These are phyloP conservation scores for Octodon degus DNA, from an alignment of 2,113 vertebrate species.

Conservation along the genomic window DNA sequence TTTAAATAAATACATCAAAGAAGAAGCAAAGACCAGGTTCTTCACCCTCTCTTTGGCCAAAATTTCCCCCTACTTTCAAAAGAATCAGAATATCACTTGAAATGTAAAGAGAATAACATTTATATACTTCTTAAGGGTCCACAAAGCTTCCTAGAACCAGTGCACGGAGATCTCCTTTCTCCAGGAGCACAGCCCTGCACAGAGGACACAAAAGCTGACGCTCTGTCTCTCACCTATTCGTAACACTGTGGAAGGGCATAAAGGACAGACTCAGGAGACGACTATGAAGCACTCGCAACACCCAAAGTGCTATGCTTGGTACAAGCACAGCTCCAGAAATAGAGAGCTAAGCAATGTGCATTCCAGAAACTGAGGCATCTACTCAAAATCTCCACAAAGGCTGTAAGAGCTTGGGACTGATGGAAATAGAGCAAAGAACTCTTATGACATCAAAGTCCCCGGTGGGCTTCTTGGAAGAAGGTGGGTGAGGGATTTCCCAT, in stretches of 20 bases:
- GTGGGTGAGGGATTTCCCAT: rapidly evolving
- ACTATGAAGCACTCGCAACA: rapidly evolving
- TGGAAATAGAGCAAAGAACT: neutral
- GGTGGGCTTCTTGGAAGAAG: neutral
- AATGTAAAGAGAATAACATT: neutral
- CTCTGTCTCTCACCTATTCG: rapidly evolving
- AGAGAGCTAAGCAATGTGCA: rapidly evolving
- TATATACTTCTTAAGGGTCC: neutral
- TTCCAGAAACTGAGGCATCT: no score
- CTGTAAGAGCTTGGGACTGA: rapidly evolving
- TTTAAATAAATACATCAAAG: neutral
- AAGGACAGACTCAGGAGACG: rapidly evolving
- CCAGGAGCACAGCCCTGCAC: neutral
- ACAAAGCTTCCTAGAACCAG: neutral
- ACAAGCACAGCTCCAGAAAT: rapidly evolving
- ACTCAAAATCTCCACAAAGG: neutral
- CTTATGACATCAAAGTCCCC: neutral
- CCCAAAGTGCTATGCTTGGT: rapidly evolving
- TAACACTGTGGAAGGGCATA: rapidly evolving
- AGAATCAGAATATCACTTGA: neutral
- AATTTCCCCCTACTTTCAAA: neutral
- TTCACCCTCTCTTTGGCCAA: neutral
- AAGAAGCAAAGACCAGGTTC: neutral
- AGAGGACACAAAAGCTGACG: rapidly evolving
- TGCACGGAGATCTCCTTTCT: neutral